Base-by-base conservation (phyloP, 2,113 vertebrate species). In the Pedetes capensis region DNA sequence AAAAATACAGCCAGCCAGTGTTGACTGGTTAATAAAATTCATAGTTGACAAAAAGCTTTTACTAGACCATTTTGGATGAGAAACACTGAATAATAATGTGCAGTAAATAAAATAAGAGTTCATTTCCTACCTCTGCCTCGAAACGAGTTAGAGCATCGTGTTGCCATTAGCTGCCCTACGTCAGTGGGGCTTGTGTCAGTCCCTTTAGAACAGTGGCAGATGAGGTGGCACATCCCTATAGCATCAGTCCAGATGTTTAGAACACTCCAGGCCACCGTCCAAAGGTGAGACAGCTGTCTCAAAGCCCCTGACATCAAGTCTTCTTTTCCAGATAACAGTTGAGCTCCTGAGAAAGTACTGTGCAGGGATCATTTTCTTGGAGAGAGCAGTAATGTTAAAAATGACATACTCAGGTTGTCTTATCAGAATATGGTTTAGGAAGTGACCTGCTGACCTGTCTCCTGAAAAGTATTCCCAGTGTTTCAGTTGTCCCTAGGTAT, bases 241-340 rank as follows among this genome's bases (percentile, higher is more conserved):
- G 59, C 76, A 96, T 96, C 94, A 57, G 92, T 87, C 2, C 0
- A 83, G 89, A 59, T 96, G 51, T 53, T 72, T 3, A 3, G 88
- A 95, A 63, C 83, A 76, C 89, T 76, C 49, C 74, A 79, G 87
- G 81, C 9, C 23, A 51, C 80, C 4, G 63, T 72, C 63, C 53
- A 47, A 82, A 75, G 83, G 9, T 34, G 51, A 34, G 83, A 74
- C 61, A 75, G 51, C 96, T 96, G 59, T 78, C 85, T 95, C 47
- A 9, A 37, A 55, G 2, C 47, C 74, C 87, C 89, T 32, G 42
- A 61, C 63, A 42, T 89, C 34, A 94, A 80, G 81, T 83, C 66
- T 16, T 25, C 78, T 94, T 92, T 91, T 93, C 94, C 74, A 57
- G 29, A 66, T 91, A 88, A 51, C 57, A 94, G 61, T 66, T 78